Evolutionary conservation across 2,113 vertebrate genomes (phyloP), one percentile per base, ranked within the genome.

Genomic region (Stigmatopora argus): DNA sequence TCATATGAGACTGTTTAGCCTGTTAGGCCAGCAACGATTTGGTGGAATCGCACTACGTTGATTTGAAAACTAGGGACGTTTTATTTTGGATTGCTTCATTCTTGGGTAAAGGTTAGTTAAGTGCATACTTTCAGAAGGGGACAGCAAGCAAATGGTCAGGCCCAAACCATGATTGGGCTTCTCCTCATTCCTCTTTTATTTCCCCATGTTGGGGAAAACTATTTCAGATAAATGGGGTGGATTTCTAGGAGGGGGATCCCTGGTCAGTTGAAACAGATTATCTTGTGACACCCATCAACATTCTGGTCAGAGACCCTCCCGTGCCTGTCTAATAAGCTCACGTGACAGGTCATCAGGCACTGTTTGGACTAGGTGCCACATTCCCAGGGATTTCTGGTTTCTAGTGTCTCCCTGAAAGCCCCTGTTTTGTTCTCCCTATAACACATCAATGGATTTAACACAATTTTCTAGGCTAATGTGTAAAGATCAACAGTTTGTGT

Each of bases 361-460:
- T 82, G 78, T 86, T 87, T 83, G 73, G 80, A 70, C 67, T 63
- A 80, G 79, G 88, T 88, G 81, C 69, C 45, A 86, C 83, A 87
- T 89, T 88, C 82, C 81, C 71, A 60, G 66, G 66, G 63, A 66
- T 68, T 65, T 63, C 78, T 70, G 61, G 52, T 57, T 53, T 70
- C 47, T 58, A 53, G 65, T 55, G 48, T 67, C 58, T 64, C 35
- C 8, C 63, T 35, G 60, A 14, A 34, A 68, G 56, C 46, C 31
- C 46, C 61, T 67, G 8, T 65, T 72, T 26, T 68, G 21, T 41
- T 59, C 8, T 58, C n/a, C 41, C 9, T 41, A 15, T 58, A 21
- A 67, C 34, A 62, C 64, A 74, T 48, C 48, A 21, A n/a, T 12
- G 55, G 7, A 56, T 68, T 31, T 61, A 49, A 55, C 18, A 34